phyloP scores from a whole-genome alignment of 2,113 vertebrate species.

The Rhabdornis inornatus region DNA sequence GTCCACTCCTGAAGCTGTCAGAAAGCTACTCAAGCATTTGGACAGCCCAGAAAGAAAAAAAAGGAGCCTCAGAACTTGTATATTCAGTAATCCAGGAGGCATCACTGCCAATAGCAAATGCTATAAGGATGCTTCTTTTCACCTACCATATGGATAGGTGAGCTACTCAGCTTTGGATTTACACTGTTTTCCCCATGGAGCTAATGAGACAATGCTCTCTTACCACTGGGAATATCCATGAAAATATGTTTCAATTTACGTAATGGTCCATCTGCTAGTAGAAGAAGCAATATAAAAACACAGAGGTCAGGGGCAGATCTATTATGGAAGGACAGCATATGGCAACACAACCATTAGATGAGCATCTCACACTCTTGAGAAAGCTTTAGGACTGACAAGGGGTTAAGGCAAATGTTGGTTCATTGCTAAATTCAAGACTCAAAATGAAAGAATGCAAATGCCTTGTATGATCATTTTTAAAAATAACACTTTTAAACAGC shows the following conservation, averaged over 20 bases:
- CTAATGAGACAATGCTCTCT: background rate
- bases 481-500: conserved; percentile 66
- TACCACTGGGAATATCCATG: conserved; percentile 4
- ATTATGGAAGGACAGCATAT: conserved; percentile 62
- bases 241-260: conserved; percentile 64
- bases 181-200: background rate
- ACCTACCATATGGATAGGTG: conserved; percentile 30
- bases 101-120: background rate
- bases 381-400: conserved; percentile 66
- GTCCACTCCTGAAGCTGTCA: background rate
- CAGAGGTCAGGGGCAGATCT: conserved; percentile 68
- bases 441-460: conserved; percentile 63
- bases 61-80: background rate
- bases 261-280: conserved; percentile 58
- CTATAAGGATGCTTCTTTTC: background rate
- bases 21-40: background rate
- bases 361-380: conserved; percentile 68
- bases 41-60: background rate
- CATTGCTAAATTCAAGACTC: conserved; percentile 55
- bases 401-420: conserved; percentile 71
- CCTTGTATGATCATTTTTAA: conserved; percentile 29
- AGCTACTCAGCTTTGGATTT: conserved; percentile 11
- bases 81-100: background rate
- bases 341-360: conserved; percentile 63
- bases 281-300: conserved; percentile 45